Conservation (phyloP, 2,113 vertebrate genomes). For the Scomber japonicus region DNA sequence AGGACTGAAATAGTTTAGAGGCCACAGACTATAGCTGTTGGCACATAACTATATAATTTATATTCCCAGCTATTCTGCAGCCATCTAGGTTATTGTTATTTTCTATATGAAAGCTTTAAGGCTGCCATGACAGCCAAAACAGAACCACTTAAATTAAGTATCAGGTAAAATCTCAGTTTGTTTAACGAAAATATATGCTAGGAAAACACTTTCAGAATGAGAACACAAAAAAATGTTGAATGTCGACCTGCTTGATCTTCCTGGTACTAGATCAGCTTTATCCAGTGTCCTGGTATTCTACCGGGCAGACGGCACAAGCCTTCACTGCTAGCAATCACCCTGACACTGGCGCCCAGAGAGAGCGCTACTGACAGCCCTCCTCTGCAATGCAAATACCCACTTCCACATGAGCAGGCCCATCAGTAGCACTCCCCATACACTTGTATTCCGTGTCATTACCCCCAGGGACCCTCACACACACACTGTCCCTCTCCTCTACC, state of each 20-base stretch:
- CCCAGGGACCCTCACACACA: conserved; percentile 64
- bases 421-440: conserved; percentile 67
- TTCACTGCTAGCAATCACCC: conserved; percentile 63
- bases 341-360: conserved; percentile 69
- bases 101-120: conserved; percentile 46
- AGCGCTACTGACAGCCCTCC: conserved; percentile 67
- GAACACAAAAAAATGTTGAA: conserved; percentile 13
- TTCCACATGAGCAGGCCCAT: conserved; percentile 78
- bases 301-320: conserved; percentile 66
- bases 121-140: conserved; percentile 46
- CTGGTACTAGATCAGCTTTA: conserved; percentile 61
- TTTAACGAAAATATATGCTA: conserved; percentile 12
- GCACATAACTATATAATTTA: conserved; percentile 73
- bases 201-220: conserved; percentile 23
- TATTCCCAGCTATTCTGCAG: conserved; percentile 58
- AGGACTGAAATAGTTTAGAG: conserved; percentile 75
- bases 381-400: conserved; percentile 81
- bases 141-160: conserved; percentile 48
- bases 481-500: conserved; percentile 43
- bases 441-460: conserved; percentile 77
- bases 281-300: conserved; percentile 45
- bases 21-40: conserved; percentile 71
- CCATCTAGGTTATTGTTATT: conserved; percentile 60
- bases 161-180: conserved; percentile 53
- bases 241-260: conserved; percentile 43